Evolutionary conservation across 1,140 invertebrate genomes (phyloP).

Genomic region (Tetraneura akinire): DNA sequence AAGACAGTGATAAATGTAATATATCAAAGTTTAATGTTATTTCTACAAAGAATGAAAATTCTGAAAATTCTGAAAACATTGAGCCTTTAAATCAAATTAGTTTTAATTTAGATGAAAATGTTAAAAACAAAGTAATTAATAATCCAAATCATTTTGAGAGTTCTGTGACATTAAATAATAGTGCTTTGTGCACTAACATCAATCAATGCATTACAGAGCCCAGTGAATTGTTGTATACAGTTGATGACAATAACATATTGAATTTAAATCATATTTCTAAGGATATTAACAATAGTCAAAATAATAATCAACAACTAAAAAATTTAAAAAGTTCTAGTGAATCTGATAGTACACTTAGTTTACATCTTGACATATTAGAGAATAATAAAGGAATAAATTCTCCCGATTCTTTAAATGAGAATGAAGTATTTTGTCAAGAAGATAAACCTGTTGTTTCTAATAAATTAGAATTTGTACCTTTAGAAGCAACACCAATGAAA

Average conservation of each 20-base stretch:
- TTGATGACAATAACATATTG: not conserved
- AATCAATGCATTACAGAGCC: not conserved
- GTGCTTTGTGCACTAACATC: not conserved
- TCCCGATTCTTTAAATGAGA: constrained; percentile 36
- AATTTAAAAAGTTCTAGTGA: constrained; percentile 16
- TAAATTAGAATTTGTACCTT: constrained; percentile 45
- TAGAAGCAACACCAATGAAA: constrained; percentile 17
- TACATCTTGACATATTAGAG: constrained; percentile 30
- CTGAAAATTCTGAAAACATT: not conserved
- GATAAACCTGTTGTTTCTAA: constrained; percentile 34
- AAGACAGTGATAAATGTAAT: not conserved
- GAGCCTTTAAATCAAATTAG: not conserved
- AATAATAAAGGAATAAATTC: constrained; percentile 23
- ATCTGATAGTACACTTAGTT: constrained; percentile 40
- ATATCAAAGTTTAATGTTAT: not conserved
- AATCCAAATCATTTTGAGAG: not conserved
- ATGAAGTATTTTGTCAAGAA: constrained; percentile 19
- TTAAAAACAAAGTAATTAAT: not conserved
- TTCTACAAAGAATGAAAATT: not conserved
- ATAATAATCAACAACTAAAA: not conserved
- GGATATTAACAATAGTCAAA: not conserved
- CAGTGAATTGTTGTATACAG: not conserved
- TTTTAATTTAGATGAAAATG: not conserved
- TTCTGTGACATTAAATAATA: not conserved
- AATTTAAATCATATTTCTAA: constrained; percentile 13